Percentiles rank a stretch among this genome's conserved stretches.
Conservation (phyloP, 2,888 invertebrate genomes). For the Rhaphigaster nebulosa region DNA sequence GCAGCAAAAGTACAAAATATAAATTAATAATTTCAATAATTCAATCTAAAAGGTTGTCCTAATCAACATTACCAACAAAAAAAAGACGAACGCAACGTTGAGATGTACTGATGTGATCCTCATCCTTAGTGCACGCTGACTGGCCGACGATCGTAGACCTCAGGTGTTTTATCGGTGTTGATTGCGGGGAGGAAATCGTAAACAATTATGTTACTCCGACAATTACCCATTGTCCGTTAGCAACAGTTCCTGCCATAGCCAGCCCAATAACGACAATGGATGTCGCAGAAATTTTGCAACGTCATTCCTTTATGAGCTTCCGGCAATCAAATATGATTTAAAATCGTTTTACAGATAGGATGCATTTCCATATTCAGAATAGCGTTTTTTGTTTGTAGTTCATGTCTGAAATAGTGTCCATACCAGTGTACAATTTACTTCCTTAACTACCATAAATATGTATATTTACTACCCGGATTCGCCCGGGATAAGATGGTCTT, state of each 20-base stretch:
- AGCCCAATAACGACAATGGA: background rate
- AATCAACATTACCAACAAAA: background rate
- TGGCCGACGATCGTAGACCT: background rate
- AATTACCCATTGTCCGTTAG: background rate
- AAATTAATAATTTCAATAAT: background rate
- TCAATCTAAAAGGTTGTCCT: background rate
- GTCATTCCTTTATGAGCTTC: slow-evolving; percentile 6
- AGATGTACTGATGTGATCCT: background rate
- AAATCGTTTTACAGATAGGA: background rate
- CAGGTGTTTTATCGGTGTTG: background rate
- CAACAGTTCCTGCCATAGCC: background rate
- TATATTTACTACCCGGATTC: too few species aligned
- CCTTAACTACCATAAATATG: too few species aligned
- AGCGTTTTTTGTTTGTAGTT: background rate
- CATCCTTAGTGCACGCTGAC: background rate
- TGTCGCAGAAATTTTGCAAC: background rate
- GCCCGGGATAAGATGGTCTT: too few species aligned
- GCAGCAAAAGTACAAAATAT: too few species aligned
- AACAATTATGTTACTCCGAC: background rate
- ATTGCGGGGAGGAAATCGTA: background rate
- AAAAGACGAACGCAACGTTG: background rate
- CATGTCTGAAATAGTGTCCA: background rate
- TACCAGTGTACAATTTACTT: background rate
- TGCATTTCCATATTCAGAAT: background rate
- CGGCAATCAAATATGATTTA: slow-evolving; percentile 18